Base-by-base conservation (phyloP, 2,888 invertebrate genomes). In the Sinohyriopsis cumingii region DNA sequence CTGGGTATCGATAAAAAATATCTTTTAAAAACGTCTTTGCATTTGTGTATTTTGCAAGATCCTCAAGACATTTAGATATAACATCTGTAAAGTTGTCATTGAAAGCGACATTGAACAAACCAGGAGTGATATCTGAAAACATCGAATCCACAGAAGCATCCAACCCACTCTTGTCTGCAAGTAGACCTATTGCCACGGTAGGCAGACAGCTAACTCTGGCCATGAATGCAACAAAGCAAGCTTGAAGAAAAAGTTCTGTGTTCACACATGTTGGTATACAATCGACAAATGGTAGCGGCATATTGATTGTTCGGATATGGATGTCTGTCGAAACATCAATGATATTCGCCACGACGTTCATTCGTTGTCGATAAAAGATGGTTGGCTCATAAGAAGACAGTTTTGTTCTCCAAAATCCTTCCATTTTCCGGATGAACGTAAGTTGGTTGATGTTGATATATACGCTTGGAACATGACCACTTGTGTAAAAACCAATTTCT, bases 1-100 rank as follows among this genome's bases (percentile, higher is more conserved):
- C 80, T 54, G 80, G 80, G 60, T 80, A 82, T 28, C 82, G 62
- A 65, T 80, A 79, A 56, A 80, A 77, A 69, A 81, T 74, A 67
- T 82, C 82, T 15, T 66, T 53, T 7, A 82, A 73, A 63, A 80
- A 83, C 15, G 82, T 79, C 25, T 68, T 45, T 12, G 80, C 69
- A 3, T 71, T 63, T 28, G 57, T 71, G 54, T 73, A 68, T 22
- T 60, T 64, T 20, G 69, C 63, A 5, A 80, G 28, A 54, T 72
- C 71, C 15, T 67, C 67, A 15, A 67, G 45, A 45, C 76, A 73
- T 56, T 63, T 63, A 12, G 68, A 65, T n/a, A 80, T 20, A 9
- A 72, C 72, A 3, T 71, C 63, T 55, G 55, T 25, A 9, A 75
- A 56, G 28, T 62, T 22, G 12, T 68, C 55, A 28, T 65, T 63